A percentile compares a stretch with the other conserved stretches of the same genome.
phyloP scores from a whole-genome alignment of 2,113 vertebrate genomes.

The Panthera leo region DNA sequence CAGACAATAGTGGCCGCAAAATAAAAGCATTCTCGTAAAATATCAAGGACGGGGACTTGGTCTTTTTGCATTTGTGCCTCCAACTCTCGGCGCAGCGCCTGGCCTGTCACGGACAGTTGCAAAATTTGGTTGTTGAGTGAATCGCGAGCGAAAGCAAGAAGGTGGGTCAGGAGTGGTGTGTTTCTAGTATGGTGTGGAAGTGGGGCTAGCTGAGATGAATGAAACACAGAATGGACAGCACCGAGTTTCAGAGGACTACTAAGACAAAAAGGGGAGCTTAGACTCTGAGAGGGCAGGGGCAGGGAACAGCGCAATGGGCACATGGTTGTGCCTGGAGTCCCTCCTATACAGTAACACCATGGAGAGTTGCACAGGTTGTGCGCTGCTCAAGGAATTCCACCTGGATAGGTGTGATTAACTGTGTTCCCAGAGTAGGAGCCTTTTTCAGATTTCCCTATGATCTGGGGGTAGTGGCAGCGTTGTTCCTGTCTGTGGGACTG shows the following conservation, averaged over 20 bases:
- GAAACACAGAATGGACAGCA: no score
- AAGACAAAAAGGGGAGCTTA: background rate
- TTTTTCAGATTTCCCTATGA: background rate
- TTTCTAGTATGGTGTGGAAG: background rate
- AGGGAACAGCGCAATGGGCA: background rate
- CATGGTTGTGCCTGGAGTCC: background rate
- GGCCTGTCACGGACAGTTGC: no score
- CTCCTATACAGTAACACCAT: background rate
- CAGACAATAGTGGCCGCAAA: background rate
- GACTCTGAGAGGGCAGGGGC: background rate
- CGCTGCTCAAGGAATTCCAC: background rate
- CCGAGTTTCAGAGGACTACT: background rate
- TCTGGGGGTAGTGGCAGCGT: background rate
- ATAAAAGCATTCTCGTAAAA: background rate
- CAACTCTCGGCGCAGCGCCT: background rate
- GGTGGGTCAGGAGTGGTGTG: no score
- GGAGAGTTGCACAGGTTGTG: background rate
- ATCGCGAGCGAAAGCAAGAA: background rate
- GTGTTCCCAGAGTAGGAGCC: background rate
- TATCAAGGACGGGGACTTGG: background rate
- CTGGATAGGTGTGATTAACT: background rate
- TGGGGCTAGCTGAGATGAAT: background rate
- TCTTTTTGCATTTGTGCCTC: background rate
- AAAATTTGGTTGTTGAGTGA: background rate
- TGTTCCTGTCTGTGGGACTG: background rate